Base-by-base conservation (phyloP, 2,797 vertebrate species). In the Lithobates pipiens region DNA sequence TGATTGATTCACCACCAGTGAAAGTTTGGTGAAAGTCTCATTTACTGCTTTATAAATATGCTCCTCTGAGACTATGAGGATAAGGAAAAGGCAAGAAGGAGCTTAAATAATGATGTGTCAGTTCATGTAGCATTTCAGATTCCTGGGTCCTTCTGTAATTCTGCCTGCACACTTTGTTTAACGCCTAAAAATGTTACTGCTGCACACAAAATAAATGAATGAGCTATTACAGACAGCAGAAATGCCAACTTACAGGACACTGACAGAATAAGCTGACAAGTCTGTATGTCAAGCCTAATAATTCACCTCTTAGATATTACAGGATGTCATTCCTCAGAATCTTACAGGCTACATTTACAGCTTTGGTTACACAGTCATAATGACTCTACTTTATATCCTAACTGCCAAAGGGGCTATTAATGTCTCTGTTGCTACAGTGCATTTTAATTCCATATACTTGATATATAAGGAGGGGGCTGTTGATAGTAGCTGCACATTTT, bases 231-330 rank as follows among this genome's bases (percentile, higher is more conserved):
- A 85, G 70, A 79, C 70, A 68, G 42, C 76, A 78, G 32, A 75
- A 85, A 85, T 74, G 50, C 36, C 77, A 80, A 18, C 83, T 34
- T 72, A 78, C 83, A 67, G 42, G 36, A 44, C 68, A n/a, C 68
- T 78, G 83, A 72, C 83, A 78, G 69, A 54, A 85, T 72, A 32
- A 80, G 50, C 42, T 85, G 83, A 71, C 76, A 85, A 63, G n/a
- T 63, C 68, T 78, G 68, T 39, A 61, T 46, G 57, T 85, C 25
- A 80, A 80, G 39, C 83, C 77, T 80, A 73, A 85, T 85, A 74
- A 79, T 50, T 85, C 83, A 79, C 54, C 69, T 85, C 76, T 74
- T 79, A 74, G 76, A 75, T 81, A 71, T 10, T 61, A 61, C 78
- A 21, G 78, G 8, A 69, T 80, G 68, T 80, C 78, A 80, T 36